These are phyloP conservation scores for Lobophora halterata DNA, from an alignment of 2,888 invertebrate species.

Conservation along the genomic window DNA sequence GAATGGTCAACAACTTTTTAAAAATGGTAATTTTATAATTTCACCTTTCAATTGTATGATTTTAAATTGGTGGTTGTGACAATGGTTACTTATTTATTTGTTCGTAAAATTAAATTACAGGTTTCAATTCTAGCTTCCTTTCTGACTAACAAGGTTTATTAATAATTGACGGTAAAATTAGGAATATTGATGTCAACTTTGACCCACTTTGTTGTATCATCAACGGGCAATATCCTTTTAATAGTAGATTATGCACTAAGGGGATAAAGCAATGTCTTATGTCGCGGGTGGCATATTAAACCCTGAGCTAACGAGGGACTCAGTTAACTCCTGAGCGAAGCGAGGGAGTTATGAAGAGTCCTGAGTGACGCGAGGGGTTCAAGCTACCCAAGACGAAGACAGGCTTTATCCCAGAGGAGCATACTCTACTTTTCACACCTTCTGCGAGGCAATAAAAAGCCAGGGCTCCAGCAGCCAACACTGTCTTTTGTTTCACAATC, in stretches of 20 bases:
- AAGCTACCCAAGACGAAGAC: too few species aligned
- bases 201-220: conserved; percentile 12
- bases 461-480: too few species aligned
- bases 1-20: conserved; percentile 40
- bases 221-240: conserved; percentile 10
- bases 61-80: conserved; percentile 33
- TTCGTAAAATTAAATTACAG: conserved; percentile 32
- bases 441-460: too few species aligned
- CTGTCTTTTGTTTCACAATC: too few species aligned
- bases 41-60: conserved; percentile 24
- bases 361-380: too few species aligned
- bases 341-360: too few species aligned
- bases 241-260: too few species aligned
- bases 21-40: conserved; percentile 32
- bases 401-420: too few species aligned
- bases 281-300: neutral
- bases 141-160: conserved; percentile 16
- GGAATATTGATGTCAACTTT: conserved; percentile 12
- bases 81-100: conserved; percentile 17
- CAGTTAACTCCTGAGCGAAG: too few species aligned
- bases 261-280: neutral
- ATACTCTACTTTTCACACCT: too few species aligned
- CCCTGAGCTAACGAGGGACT: too few species aligned
- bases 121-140: conserved; percentile 23
- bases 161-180: conserved; percentile 26